Evolutionary conservation across 2,888 invertebrate genomes (phyloP).

Genomic region (Eueremaeus valkanovi): DNA sequence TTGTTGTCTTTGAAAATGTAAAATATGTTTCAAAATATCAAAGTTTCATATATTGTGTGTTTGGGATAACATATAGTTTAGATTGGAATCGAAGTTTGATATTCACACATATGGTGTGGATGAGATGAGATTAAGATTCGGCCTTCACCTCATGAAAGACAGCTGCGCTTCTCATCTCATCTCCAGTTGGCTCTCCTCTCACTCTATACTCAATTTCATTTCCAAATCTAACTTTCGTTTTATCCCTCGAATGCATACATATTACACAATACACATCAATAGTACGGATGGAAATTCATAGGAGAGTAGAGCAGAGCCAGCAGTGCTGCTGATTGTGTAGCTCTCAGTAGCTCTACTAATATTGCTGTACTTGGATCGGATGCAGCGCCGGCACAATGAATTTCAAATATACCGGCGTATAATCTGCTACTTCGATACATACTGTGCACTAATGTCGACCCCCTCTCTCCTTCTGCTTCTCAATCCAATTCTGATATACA

Average conservation of each 20-base stretch:
- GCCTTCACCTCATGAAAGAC: slow-evolving; percentile 33
- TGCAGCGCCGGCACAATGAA: slow-evolving; percentile 14
- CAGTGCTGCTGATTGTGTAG: background rate
- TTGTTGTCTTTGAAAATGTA: background rate
- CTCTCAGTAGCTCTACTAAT: background rate
- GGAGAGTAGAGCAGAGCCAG: background rate
- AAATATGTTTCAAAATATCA: background rate
- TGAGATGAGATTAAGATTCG: slow-evolving; percentile 30
- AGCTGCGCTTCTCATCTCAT: slow-evolving; percentile 26
- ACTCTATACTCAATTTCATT: slow-evolving; percentile 16
- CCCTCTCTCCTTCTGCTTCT: background rate
- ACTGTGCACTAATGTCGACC: background rate
- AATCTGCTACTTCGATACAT: slow-evolving; percentile 6
- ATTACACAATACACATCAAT: too few species aligned
- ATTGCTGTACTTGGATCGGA: slow-evolving; percentile 2
- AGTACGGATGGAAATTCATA: background rate
- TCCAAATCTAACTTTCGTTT: background rate
- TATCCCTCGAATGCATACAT: background rate
- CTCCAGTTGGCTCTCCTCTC: background rate
- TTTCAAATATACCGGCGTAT: slow-evolving; percentile 14
- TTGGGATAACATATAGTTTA: background rate
- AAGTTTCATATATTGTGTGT: background rate
- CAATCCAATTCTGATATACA: background rate
- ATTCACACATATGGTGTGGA: slow-evolving; percentile 32
- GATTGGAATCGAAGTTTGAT: slow-evolving; percentile 26